phyloP scores from a whole-genome alignment of 2,888 invertebrate species.

The Chymomyza caudatula region DNA sequence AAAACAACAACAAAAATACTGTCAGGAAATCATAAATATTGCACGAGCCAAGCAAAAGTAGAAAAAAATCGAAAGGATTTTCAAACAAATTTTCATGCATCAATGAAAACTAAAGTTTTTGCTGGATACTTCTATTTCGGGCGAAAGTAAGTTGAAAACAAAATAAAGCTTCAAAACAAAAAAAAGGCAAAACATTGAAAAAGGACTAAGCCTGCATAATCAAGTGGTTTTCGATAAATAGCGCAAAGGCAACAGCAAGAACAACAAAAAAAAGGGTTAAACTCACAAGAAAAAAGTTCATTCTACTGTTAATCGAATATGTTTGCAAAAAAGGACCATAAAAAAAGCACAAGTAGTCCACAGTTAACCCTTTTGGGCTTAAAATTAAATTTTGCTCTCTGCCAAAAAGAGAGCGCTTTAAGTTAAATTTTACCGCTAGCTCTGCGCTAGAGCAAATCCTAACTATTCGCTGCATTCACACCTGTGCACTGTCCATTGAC shows the following conservation, averaged over 20 bases:
- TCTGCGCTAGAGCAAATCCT: not conserved
- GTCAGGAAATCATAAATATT: slow-evolving; percentile 60
- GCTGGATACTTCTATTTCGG: not conserved
- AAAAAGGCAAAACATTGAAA: slow-evolving; percentile 24
- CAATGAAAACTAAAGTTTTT: slow-evolving; percentile 48
- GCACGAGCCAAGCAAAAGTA: slow-evolving; percentile 31
- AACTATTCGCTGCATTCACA: not conserved
- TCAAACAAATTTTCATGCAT: slow-evolving; percentile 60
- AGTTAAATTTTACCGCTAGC: not conserved
- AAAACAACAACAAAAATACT: slow-evolving; percentile 33
- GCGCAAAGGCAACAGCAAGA: slow-evolving; percentile 21
- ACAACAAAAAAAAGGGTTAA: slow-evolving; percentile 51
- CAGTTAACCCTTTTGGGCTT: not conserved
- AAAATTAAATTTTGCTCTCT: not conserved
- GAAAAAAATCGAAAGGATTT: slow-evolving; percentile 51
- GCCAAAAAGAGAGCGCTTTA: not conserved
- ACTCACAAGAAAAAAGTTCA: too few species aligned
- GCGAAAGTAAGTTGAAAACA: slow-evolving; percentile 16
- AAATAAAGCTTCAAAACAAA: slow-evolving; percentile 34
- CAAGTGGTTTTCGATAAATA: slow-evolving; percentile 74
- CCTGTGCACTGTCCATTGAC: not conserved
- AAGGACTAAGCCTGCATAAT: slow-evolving; percentile 70
- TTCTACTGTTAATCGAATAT: slow-evolving; percentile 65
- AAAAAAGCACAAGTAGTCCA: slow-evolving; percentile 43
- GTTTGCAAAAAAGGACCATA: slow-evolving; percentile 56